Conservation (phyloP, 1,140 invertebrate genomes). For the Tyrophagus putrescentiae region DNA sequence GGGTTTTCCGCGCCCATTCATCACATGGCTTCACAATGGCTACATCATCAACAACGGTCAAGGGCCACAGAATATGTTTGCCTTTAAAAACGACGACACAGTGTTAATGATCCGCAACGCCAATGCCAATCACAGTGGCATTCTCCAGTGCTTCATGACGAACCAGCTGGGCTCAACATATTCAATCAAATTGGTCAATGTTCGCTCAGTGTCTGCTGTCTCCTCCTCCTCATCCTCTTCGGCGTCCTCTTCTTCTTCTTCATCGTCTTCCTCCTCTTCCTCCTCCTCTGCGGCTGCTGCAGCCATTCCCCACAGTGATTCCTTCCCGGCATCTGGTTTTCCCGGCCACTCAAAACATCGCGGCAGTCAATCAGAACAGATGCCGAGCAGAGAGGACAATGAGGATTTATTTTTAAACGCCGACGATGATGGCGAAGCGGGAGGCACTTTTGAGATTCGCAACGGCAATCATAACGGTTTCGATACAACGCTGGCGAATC, state of each 20-base stretch:
- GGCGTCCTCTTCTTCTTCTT: not conserved
- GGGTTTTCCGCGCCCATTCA: slow-evolving; percentile 51
- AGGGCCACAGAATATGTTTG: slow-evolving; percentile 6
- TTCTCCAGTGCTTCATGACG: slow-evolving; percentile 54
- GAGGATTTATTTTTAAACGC: not conserved
- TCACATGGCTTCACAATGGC: slow-evolving; percentile 73
- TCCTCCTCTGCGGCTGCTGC: too few relatives aligned
- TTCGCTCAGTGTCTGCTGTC: not conserved
- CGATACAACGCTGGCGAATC: not conserved
- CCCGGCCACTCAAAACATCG: not conserved
- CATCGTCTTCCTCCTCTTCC: not conserved
- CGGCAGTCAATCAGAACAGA: not conserved
- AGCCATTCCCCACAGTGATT: too few relatives aligned
- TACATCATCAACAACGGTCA: not conserved
- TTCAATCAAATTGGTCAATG: slow-evolving; percentile 3
- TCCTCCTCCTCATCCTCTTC: not conserved
- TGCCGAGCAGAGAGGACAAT: not conserved
- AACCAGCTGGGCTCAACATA: slow-evolving; percentile 55
- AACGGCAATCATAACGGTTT: not conserved
- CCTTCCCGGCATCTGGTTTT: too few relatives aligned
- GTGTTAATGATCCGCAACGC: not conserved
- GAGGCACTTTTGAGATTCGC: not conserved
- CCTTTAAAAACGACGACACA: not conserved
- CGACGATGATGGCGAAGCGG: not conserved
- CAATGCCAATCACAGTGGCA: slow-evolving; percentile 38